These are phyloP conservation scores for Diploptera punctata DNA, from an alignment of 2,888 invertebrate species.

Conservation along the genomic window DNA sequence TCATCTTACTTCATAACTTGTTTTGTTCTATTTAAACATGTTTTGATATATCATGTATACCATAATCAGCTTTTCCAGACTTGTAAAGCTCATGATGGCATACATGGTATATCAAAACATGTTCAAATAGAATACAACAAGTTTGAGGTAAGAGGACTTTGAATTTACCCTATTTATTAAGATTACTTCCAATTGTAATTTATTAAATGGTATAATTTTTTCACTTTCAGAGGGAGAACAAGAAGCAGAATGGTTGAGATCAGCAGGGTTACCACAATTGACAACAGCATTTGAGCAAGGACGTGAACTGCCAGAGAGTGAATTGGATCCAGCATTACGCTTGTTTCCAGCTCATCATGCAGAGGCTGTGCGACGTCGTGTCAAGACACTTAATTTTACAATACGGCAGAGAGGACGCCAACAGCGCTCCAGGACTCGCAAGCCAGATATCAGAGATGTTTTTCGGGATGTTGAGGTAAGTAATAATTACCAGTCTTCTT, in stretches of 20 bases:
- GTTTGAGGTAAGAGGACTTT: too few relatives aligned
- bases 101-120: too few relatives aligned
- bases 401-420: conserved; percentile 67
- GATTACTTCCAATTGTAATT: too few relatives aligned
- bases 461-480: conserved; percentile 82
- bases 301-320: conserved; percentile 68
- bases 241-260: conserved; percentile 77
- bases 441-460: conserved; percentile 83
- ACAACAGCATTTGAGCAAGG: conserved; percentile 74
- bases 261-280: conserved; percentile 74
- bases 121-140: too few relatives aligned
- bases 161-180: too few relatives aligned
- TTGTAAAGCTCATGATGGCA: too few relatives aligned
- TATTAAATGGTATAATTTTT: conserved; percentile 32
- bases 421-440: conserved; percentile 59
- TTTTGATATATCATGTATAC: too few relatives aligned
- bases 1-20: too few relatives aligned
- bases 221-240: conserved; percentile 71
- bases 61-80: too few relatives aligned
- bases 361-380: conserved; percentile 75
- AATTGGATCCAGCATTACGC: conserved; percentile 67
- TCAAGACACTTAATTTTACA: conserved; percentile 78
- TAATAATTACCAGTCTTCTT: too few relatives aligned
- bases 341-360: conserved; percentile 69
- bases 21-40: too few relatives aligned